Percentiles rank a stretch among this genome's conserved stretches.
These are phyloP conservation scores for Myripristis jacobus DNA, from an alignment of 2,797 vertebrate species.

Conservation along the genomic window DNA sequence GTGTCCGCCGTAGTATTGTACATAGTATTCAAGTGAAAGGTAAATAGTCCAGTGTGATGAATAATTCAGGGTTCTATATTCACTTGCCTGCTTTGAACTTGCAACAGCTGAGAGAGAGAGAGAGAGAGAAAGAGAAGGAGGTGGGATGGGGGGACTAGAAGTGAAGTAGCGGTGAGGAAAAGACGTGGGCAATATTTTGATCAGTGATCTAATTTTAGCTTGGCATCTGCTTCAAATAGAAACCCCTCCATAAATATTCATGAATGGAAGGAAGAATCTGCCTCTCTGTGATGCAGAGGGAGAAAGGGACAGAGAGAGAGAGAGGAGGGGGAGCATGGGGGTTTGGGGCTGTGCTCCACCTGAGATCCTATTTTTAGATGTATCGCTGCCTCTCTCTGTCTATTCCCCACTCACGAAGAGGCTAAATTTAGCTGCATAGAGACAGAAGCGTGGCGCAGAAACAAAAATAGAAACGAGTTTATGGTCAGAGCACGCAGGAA, in stretches of 20 bases:
- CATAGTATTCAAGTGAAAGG: constrained; percentile 5
- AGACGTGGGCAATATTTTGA: constrained; percentile 72
- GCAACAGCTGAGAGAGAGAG: constrained; percentile 12
- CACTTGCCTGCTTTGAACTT: constrained; percentile 31
- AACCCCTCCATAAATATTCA: constrained; percentile 77
- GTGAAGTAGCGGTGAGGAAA: constrained; percentile 61
- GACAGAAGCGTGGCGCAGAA: constrained; percentile 43
- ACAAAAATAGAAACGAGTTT: constrained; percentile 62
- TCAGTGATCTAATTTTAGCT: constrained; percentile 74
- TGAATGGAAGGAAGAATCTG: constrained; percentile 72
- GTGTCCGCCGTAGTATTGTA: not conserved
- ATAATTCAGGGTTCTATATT: constrained; percentile 21
- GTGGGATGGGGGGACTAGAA: constrained; percentile 31
- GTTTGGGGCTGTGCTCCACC: constrained; percentile 57
- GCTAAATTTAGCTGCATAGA: constrained; percentile 71
- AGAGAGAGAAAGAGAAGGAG: constrained; percentile 8
- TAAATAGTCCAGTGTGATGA: constrained; percentile 42
- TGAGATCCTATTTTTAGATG: constrained; percentile 76
- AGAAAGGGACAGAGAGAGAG: constrained; percentile 20
- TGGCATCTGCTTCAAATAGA: constrained; percentile 68
- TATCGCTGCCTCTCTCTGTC: constrained; percentile 47
- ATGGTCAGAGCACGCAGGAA: constrained; percentile 40
- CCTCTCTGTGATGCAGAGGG: constrained; percentile 53
- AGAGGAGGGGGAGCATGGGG: constrained; percentile 14
- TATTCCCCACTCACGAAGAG: constrained; percentile 26